Conservation (phyloP, 2,888 invertebrate species). For the Cataglyphis rosenhaueri region DNA sequence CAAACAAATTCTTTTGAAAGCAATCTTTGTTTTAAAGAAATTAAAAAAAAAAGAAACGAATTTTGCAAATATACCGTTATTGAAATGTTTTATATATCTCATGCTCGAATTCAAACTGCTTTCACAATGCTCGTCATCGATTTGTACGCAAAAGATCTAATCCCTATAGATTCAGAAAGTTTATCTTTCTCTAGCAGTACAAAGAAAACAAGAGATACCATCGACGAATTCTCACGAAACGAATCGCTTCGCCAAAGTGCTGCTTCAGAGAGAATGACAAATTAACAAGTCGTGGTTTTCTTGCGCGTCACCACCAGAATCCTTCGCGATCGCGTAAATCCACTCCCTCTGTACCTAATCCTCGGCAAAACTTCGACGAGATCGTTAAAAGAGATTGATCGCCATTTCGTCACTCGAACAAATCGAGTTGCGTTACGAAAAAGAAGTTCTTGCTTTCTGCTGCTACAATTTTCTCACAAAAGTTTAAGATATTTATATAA, state of each 20-base stretch:
- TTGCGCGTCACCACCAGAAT: slow-evolving; percentile 62
- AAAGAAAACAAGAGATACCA: slow-evolving; percentile 40
- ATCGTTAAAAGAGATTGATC: slow-evolving; percentile 81
- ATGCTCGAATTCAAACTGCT: not conserved
- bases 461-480: slow-evolving; percentile 70
- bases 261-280: slow-evolving; percentile 74
- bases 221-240: slow-evolving; percentile 40
- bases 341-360: slow-evolving; percentile 72
- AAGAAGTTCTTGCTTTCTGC: slow-evolving; percentile 46
- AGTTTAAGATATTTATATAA: slow-evolving; percentile 73
- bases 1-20: not conserved
- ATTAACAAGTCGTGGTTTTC: slow-evolving; percentile 79
- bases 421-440: slow-evolving; percentile 36
- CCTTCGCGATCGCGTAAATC: slow-evolving; percentile 72
- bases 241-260: slow-evolving; percentile 52
- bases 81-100: not conserved
- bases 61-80: not conserved
- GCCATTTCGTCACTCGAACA: slow-evolving; percentile 70
- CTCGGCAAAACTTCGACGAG: slow-evolving; percentile 76
- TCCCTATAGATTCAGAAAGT: slow-evolving; percentile 64
- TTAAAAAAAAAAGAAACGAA: not conserved
- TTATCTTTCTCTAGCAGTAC: slow-evolving; percentile 30
- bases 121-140: slow-evolving; percentile 36
- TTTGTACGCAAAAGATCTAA: slow-evolving; percentile 29
- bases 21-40: not conserved